These are phyloP conservation scores for Ophion ventricosus DNA, from an alignment of 2,888 invertebrate genomes.

Conservation along the genomic window DNA sequence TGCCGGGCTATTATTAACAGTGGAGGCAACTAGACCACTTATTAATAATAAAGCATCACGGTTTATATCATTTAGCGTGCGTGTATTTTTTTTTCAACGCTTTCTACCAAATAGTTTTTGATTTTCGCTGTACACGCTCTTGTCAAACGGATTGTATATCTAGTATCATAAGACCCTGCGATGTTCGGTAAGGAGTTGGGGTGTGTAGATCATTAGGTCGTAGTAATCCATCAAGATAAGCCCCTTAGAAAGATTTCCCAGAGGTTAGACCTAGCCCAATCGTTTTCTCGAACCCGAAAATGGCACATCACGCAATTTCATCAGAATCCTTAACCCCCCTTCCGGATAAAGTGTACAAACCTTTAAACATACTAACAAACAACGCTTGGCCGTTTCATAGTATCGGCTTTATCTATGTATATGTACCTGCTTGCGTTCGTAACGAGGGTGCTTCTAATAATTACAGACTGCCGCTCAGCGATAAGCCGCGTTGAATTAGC, in stretches of 20 bases:
- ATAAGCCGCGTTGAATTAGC: constrained; percentile 74
- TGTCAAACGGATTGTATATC: neutral
- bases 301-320: neutral
- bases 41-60: no score
- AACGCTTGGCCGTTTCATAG: neutral
- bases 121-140: no score
- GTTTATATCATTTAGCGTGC: no score
- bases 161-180: neutral
- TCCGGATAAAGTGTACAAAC: neutral
- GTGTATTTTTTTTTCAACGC: no score
- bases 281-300: neutral
- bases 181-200: neutral
- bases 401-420: neutral
- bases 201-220: neutral
- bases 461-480: constrained; percentile 70
- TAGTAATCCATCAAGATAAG: neutral
- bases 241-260: neutral
- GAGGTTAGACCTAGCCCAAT: neutral
- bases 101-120: no score
- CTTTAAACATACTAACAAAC: neutral
- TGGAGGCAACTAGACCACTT: no score
- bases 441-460: constrained; percentile 70
- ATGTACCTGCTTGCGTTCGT: constrained; percentile 49
- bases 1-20: no score
- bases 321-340: neutral